Base-by-base conservation (phyloP, 2,888 invertebrate species). In the Ochropleura leucogaster region DNA sequence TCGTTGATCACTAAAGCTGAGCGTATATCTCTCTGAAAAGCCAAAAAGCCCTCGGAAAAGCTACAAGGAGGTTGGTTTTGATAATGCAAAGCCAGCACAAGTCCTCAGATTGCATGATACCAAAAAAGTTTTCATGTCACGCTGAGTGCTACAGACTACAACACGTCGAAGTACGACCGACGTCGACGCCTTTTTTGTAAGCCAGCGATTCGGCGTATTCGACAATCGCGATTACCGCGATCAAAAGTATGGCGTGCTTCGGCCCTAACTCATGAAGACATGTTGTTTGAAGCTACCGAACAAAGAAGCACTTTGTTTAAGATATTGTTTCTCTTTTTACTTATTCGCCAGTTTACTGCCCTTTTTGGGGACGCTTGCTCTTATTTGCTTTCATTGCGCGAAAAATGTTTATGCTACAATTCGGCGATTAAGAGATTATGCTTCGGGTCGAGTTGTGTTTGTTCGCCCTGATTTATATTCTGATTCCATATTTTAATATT, bases 281-380 rank as follows among this genome's bases (percentile, higher is more conserved):
- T 85, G 86, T 88, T 85, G 82, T 87, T 84, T 79, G 78, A 80
- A 77, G 77, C 68, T 68, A 74, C 80, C 66, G 78, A 85, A 86
- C 85, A 85, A 85, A 87, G 81, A 68, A 71, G 72, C 78, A 77
- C 80, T 85, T 82, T 77, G 74, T 86, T 82, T 74, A 77, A 79
- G 77, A 84, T 72, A 81, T 84, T 86, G 77, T 83, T 82, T 79
- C 73, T 74, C 66, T 77, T 78, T 84, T 85, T 88, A 87, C 80
- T 80, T 55, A 68, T 60, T 80, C 53, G 57, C 30, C 63, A 42
- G 76, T 76, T 68, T 68, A 71, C 65, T 68, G 53, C n/a, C 57
- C 49, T 65, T 72, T 70, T 70, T 18, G 55, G 62, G 40, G n/a
- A 16, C 55, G 64, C 42, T 42, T 46, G 68, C 47, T 67, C 62